phyloP scores from a whole-genome alignment of 2,113 vertebrate genomes.

The Benitochromis conjunctus region DNA sequence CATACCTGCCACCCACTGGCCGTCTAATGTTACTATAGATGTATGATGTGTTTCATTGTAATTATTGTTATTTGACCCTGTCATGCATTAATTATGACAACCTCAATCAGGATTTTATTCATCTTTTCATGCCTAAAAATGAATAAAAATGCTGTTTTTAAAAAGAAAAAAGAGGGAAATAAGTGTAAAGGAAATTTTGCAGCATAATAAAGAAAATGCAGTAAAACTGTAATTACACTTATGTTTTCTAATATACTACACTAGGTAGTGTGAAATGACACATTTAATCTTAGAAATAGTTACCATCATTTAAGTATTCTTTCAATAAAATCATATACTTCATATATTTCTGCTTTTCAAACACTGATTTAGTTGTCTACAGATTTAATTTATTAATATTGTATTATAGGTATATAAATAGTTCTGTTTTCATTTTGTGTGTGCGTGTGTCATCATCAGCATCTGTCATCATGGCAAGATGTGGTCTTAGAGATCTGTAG shows the following conservation, averaged over 20 bases:
- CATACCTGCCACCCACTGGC: too few species aligned
- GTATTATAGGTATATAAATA: background rate
- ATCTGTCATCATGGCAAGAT: background rate
- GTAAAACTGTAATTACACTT: background rate
- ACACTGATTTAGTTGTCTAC: background rate
- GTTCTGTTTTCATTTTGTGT: background rate
- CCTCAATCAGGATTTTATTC: too few species aligned
- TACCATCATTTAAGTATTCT: background rate
- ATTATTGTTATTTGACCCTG: too few species aligned
- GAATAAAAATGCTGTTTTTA: too few species aligned
- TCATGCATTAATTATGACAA: too few species aligned
- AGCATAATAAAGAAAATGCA: background rate
- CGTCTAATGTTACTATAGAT: too few species aligned
- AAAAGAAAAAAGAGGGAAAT: background rate
- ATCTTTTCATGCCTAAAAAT: too few species aligned
- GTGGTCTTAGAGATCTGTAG: background rate
- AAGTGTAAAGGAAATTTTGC: background rate
- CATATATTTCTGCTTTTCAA: background rate
- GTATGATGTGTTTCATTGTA: too few species aligned
- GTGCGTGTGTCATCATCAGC: background rate
- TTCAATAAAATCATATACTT: background rate
- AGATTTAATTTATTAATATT: background rate
- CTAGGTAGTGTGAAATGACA: background rate
- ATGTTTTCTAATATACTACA: background rate
- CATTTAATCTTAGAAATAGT: background rate